These are phyloP conservation scores for Dissostichus mawsoni DNA, from an alignment of 2,113 vertebrate genomes.

Conservation along the genomic window DNA sequence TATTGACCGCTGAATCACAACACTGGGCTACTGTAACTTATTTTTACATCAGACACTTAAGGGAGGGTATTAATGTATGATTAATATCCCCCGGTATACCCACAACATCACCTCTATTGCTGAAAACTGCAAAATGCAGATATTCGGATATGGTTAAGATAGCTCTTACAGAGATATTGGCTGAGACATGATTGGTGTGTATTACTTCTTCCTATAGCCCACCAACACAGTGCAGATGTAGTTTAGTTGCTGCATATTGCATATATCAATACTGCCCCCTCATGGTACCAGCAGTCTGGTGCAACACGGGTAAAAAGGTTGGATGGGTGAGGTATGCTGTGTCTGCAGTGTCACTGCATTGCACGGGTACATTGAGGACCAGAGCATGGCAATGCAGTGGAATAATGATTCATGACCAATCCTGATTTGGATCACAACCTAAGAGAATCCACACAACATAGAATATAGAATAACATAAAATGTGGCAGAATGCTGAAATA, in stretches of 20 bases:
- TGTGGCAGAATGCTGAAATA: background rate
- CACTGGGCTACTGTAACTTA: conserved; percentile 20
- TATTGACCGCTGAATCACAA: conserved; percentile 64
- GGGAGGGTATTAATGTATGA: background rate
- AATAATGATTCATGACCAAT: background rate
- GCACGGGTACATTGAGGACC: conserved; percentile 10
- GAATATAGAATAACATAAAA: background rate
- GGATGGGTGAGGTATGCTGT: conserved; percentile 14
- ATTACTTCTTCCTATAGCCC: conserved; percentile 6
- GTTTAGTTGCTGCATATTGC: background rate
- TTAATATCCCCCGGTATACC: conserved; percentile 1
- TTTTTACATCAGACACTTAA: conserved; percentile 35
- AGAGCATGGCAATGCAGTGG: background rate
- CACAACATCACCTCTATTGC: background rate
- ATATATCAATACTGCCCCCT: conserved; percentile 73
- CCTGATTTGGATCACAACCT: background rate
- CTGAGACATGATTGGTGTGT: conserved; percentile 31
- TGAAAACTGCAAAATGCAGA: conserved; percentile 12
- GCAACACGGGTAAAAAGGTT: conserved; percentile 13
- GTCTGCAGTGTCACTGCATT: conserved; percentile 58
- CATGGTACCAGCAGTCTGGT: conserved; percentile 28
- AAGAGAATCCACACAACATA: background rate
- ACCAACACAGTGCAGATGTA: conserved; percentile 34
- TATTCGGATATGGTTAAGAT: conserved; percentile 10
- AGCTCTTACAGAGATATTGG: conserved; percentile 8